Evolutionary conservation across 2,113 vertebrate species (phyloP), one percentile per base, ranked within the genome.

Genomic region (Montifringilla adamsi): DNA sequence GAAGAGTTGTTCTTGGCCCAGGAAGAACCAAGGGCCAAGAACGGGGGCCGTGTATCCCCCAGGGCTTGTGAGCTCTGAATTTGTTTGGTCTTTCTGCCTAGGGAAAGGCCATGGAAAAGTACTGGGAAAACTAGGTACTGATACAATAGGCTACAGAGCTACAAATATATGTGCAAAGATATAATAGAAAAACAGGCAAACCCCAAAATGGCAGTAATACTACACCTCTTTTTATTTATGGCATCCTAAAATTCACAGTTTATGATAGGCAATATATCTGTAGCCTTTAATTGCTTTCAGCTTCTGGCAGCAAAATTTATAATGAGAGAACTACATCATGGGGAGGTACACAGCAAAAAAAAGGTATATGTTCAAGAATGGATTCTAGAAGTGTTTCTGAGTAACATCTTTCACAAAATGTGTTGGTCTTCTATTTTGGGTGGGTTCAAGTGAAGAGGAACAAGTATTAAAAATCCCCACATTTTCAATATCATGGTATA

Each of bases 11-110:
- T 63, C 22, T 21, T 2, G 1, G 10, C 18, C 18, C 47, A n/a
- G 59, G 30, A 63, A 52, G 4, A 52, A 13, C 14, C 18, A 63
- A 63, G 23, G 28, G 1, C 39, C 39, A 41, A 52, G 23, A 5
- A 2, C 7, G 1, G 46, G 22, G 5, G 3, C 10, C 9, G 33
- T 41, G 9, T 49, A 62, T 1, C 1, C 2, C 2, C 6, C 0
- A 0, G 4, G 30, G 8, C 30, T 27, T 63, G 46, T 11, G 10
- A 27, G 8, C 3, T n/a, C 17, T 52, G 30, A 63, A 33, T 50
- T 33, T 27, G 17, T 7, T 31, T 70, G 16, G 4, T 50, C 22
- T 62, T 77, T n/a, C 8, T 63, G 14, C 46, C 2, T 13, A 10
- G 13, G 30, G 10, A 63, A 50, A 62, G 8, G 10, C 35, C 30